Evolutionary conservation across 2,797 vertebrate genomes (phyloP), one percentile per base, ranked within the genome.

Genomic region (Pipistrellus pygmaeus): DNA sequence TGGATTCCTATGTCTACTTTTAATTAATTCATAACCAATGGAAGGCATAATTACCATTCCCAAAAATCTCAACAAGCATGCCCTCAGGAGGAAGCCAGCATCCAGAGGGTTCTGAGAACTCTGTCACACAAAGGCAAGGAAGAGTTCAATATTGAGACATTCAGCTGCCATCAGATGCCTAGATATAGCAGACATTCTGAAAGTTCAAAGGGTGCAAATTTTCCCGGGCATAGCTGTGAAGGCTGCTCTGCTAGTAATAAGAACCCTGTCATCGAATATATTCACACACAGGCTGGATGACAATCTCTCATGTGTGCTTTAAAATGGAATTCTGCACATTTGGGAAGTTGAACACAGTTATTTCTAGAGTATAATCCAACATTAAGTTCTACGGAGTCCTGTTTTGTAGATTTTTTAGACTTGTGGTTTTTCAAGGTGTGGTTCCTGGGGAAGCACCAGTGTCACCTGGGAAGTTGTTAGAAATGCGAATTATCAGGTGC

Each of bases 251-350:
- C 76, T 87, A 21, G 21, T 84, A 88, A 83, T n/a, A 62, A 68
- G 48, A 92, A 75, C 8, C 11, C 32, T 80, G 55, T 72, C 76
- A 86, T 73, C 77, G 73, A 57, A 91, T 86, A 30, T 85, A 60
- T 87, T 92, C 60, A 85, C 27, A 23, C 66, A 32, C 66, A 77
- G 48, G 69, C 51, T 82, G 35, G 48, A 51, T 85, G 69, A 35
- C 55, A 64, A 38, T 83, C 84, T 93, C 38, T 84, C n/a, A 92
- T 80, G 20, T 38, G 30, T 66, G 87, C 32, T 92, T 94, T 93
- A 89, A 93, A 86, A 76, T 68, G 68, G 57, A 93, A 95, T 73
- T 86, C n/a, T 88, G 81, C 48, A 83, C 62, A 77, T 71, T 71
- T 77, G 27, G 53, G 35, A 81, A 76, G 20, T 32, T 69, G 62